Evolutionary conservation across 2,113 vertebrate species (phyloP).

Genomic region (Mus spicilegus): DNA sequence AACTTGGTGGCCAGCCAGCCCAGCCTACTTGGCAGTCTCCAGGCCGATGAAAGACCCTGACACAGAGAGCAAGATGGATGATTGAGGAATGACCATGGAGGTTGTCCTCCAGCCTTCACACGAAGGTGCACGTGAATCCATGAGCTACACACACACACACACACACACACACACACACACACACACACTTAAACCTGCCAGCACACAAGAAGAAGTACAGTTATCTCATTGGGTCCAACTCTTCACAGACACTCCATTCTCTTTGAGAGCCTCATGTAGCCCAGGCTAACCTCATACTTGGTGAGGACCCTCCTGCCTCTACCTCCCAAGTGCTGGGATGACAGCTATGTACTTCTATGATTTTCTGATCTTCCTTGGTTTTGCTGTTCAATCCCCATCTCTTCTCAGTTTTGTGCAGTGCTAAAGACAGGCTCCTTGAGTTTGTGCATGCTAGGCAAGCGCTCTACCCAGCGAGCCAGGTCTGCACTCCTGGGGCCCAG

Average conservation of each 20-base stretch:
- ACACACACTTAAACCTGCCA: not conserved
- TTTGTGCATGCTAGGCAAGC: not conserved
- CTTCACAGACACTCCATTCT: not conserved
- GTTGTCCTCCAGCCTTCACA: not conserved
- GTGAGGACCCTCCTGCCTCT: not conserved
- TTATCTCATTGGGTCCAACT: not conserved
- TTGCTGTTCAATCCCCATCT: not conserved
- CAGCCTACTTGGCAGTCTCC: not conserved
- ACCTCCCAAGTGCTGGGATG: not conserved
- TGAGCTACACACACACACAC: too few species aligned
- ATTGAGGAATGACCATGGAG: not conserved
- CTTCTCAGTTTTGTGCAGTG: not conserved
- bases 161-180: too few species aligned
- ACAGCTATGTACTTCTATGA: not conserved
- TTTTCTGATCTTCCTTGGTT: not conserved
- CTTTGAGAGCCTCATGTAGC: not conserved
- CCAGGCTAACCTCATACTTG: not conserved
- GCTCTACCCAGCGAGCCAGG: too few species aligned
- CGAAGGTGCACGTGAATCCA: not conserved
- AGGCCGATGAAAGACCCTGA: not conserved
- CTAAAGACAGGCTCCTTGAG: too few species aligned
- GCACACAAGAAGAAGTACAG: not conserved
- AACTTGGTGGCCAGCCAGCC: not conserved
- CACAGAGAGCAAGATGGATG: not conserved
- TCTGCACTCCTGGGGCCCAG: not conserved